Percentiles rank a stretch among this genome's conserved stretches.
phyloP scores from a whole-genome alignment of 2,797 vertebrate genomes.

The Semaprochilodus insignis region DNA sequence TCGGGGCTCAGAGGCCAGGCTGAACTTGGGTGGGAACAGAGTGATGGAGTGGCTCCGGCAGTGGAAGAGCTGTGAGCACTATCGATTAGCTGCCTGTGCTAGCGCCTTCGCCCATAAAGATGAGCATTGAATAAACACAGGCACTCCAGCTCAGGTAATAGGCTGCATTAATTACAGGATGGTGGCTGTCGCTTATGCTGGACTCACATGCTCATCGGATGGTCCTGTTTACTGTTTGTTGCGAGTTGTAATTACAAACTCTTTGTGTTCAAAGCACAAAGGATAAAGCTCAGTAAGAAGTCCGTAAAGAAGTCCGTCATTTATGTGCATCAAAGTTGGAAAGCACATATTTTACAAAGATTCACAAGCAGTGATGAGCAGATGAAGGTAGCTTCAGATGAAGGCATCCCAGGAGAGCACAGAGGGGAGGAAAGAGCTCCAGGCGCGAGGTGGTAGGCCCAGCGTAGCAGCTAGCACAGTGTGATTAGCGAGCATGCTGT shows the following conservation, averaged over 20 bases:
- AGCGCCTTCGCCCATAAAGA: slow-evolving; percentile 56
- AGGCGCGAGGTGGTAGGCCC: neutral
- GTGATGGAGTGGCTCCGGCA: slow-evolving; percentile 38
- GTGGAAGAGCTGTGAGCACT: slow-evolving; percentile 45
- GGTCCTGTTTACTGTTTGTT: neutral
- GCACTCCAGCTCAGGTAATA: slow-evolving; percentile 60
- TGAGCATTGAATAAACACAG: slow-evolving; percentile 65
- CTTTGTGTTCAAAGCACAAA: neutral
- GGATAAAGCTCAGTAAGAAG: too few relatives aligned
- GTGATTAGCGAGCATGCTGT: slow-evolving; percentile 42
- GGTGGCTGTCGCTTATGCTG: slow-evolving; percentile 32
- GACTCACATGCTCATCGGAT: neutral
- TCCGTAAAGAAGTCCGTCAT: too few relatives aligned
- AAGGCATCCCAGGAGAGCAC: neutral
- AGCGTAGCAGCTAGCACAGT: neutral
- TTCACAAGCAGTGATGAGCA: too few relatives aligned
- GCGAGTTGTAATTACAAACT: neutral
- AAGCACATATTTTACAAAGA: too few relatives aligned
- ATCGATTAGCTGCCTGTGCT: slow-evolving; percentile 62
- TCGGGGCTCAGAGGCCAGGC: slow-evolving; percentile 25
- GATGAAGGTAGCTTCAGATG: neutral
- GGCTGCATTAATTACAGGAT: slow-evolving; percentile 64
- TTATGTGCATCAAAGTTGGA: too few relatives aligned
- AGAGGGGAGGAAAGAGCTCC: neutral
- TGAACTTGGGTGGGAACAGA: neutral